Base-by-base conservation (phyloP, 2,888 invertebrate genomes). In the Ochropleura plecta region DNA sequence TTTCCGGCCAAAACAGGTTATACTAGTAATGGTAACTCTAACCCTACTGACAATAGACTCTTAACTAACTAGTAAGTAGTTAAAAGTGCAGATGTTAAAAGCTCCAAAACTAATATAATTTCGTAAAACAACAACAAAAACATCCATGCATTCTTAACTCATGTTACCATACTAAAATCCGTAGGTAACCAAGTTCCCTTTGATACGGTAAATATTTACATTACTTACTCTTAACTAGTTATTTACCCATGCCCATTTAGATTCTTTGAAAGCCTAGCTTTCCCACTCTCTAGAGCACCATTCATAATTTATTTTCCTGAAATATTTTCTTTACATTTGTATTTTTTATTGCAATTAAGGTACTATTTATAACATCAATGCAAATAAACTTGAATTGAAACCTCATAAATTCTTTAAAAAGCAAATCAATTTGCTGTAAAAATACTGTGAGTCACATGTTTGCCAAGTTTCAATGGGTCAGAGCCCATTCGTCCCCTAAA, bases 251-350 rank as follows among this genome's bases (percentile, higher is more conserved):
- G 5, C 48, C 6, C 6, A 3, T 8, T 1, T 12, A 76, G 10
- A n/a, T 30, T 18, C 42, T 76, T 1, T 42, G 14, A 55, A 55
- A 42, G n/a, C 16, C 5, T 75, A 9, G 5, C 48, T 14, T 44
- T 14, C 10, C 44, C 16, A 46, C n/a, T n/a, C 46, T 40, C n/a
- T 74, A 46, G 16, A 18, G 14, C 0, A 0, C 20, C 5, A 18
- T 62, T 76, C 3, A 55, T 76, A n/a, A n/a, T 49, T 77, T 4
- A 64, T 49, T 30, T 55, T 48, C 8, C 20, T 10, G 8, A 12
- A 48, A 76, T 42, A 18, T 48, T 48, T 62, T 55, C 5, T 14
- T 18, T 62, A 55, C 18, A 6, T 8, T 42, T 10, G 12, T 18
- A 4, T 62, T 18, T 18, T 48, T 20, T 6, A 12, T 48, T n/a